Evolutionary conservation across 2,888 invertebrate species (phyloP).

Genomic region (Rapana venosa): DNA sequence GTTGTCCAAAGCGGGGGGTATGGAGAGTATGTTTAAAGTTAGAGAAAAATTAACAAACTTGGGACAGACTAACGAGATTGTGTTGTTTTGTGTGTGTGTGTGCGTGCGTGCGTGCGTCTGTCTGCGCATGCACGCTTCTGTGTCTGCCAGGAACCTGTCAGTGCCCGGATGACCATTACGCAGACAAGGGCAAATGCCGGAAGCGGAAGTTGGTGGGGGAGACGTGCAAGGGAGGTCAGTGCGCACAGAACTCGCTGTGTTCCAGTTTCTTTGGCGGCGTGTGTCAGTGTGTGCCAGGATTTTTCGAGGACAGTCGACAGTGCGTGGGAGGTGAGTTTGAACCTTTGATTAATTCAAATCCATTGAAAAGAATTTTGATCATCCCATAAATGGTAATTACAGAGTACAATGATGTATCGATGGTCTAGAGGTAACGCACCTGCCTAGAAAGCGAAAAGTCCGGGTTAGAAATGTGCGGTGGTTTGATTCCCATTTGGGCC

Average conservation of each 20-base stretch:
- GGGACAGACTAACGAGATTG: too few species aligned
- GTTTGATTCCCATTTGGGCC: too few species aligned
- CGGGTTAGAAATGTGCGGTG: too few species aligned
- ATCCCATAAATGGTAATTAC: too few species aligned
- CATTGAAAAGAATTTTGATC: too few species aligned
- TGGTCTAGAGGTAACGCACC: too few species aligned
- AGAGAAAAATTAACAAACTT: too few species aligned
- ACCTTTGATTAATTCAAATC: too few species aligned
- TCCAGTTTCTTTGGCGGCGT: constrained; percentile 38
- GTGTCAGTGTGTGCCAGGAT: constrained; percentile 33
- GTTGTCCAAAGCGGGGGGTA: too few species aligned
- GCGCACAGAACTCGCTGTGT: constrained; percentile 37
- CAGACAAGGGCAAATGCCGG: constrained; percentile 30
- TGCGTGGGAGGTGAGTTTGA: constrained; percentile 47
- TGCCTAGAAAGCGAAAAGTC: too few species aligned
- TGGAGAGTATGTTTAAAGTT: too few species aligned
- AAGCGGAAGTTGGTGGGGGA: constrained; percentile 35
- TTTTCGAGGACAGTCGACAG: constrained; percentile 37
- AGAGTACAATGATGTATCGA: too few species aligned
- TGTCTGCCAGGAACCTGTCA: constrained; percentile 16
- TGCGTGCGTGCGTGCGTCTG: not conserved
- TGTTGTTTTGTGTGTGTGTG: not conserved
- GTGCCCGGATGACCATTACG: constrained; percentile 40
- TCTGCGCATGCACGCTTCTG: not conserved
- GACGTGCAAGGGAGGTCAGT: constrained; percentile 38